Base-by-base conservation (phyloP, 2,797 vertebrate genomes). In the Crocidura indochinensis region DNA sequence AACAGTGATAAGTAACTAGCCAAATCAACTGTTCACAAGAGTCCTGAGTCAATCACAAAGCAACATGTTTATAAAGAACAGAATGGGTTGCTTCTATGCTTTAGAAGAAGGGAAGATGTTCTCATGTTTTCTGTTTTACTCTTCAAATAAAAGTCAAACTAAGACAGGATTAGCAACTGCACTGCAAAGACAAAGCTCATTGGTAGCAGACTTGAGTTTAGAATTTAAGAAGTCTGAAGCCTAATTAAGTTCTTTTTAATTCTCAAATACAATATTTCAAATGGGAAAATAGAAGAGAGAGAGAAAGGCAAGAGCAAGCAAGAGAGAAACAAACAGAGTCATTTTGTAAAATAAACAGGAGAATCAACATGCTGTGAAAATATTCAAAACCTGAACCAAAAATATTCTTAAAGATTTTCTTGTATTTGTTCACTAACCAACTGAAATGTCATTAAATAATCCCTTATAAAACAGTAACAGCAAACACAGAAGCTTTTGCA, bases 331-430 rank as follows among this genome's bases (percentile, higher is more conserved):
- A 12, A 17, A 86, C 47, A 68, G 14, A 53, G 6, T 26, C 27
- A 76, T 75, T 87, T 51, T 76, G 3, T 77, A 8, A 74, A 29
- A 81, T 24, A 88, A 20, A 29, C 9, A 81, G 2, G 19, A 71
- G 93, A 93, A 78, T 15, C 2, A 47, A 62, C 3, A 87, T 56
- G 38, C 10, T 10, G 62, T 47, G 84, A 71, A 15, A 46, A 88
- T 14, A 8, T 85, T 86, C 9, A 53, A 84, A 87, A 46, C 1
- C 4, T 29, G 2, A 83, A 49, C 15, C 8, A 9, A 47, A 83
- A 65, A 74, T n/a, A 29, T 29, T 62, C 68, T 56, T 38, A 38
- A 85, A 84, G 5, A 15, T 10, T 46, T 72, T 31, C 0, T 69
- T 68, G 2, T 60, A 29, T 62, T 67, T 47, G 47, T 7, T 11